These are phyloP conservation scores for Chionodraco myersi DNA, from an alignment of 2,113 vertebrate species.

Conservation along the genomic window DNA sequence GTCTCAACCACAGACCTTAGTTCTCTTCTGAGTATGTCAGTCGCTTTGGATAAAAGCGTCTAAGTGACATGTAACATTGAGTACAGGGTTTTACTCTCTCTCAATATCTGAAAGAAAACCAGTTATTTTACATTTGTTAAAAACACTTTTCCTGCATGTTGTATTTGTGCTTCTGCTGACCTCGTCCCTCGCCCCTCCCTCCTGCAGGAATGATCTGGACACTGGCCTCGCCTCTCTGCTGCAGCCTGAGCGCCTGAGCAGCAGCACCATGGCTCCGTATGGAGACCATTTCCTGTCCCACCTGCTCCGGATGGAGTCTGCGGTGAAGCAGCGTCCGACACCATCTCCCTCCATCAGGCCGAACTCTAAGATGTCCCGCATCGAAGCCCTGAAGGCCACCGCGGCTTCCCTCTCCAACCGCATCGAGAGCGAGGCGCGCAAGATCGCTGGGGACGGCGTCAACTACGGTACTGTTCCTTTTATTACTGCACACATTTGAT, in stretches of 20 bases:
- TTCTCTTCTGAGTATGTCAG: no score
- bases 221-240: slow-evolving; percentile 81
- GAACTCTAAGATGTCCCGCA: slow-evolving; percentile 87
- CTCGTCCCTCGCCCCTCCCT: not conserved
- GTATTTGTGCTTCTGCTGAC: not conserved
- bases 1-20: no score
- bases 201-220: slow-evolving; percentile 85
- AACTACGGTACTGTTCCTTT: slow-evolving; percentile 76
- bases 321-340: slow-evolving; percentile 51
- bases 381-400: slow-evolving; percentile 93
- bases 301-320: slow-evolving; percentile 83
- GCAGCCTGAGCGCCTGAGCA: slow-evolving; percentile 79
- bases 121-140: no score
- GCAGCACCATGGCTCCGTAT: slow-evolving; percentile 55
- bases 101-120: no score
- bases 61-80: no score
- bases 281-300: slow-evolving; percentile 85
- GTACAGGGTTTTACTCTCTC: no score
- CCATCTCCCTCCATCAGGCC: slow-evolving; percentile 69
- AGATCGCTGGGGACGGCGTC: slow-evolving; percentile 87
- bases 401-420: slow-evolving; percentile 93
- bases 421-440: slow-evolving; percentile 93
- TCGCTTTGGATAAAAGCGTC: no score
- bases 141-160: no score
- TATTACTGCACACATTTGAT: no score